Conservation (phyloP, 2,113 vertebrate genomes). For the Loxodonta africana region DNA sequence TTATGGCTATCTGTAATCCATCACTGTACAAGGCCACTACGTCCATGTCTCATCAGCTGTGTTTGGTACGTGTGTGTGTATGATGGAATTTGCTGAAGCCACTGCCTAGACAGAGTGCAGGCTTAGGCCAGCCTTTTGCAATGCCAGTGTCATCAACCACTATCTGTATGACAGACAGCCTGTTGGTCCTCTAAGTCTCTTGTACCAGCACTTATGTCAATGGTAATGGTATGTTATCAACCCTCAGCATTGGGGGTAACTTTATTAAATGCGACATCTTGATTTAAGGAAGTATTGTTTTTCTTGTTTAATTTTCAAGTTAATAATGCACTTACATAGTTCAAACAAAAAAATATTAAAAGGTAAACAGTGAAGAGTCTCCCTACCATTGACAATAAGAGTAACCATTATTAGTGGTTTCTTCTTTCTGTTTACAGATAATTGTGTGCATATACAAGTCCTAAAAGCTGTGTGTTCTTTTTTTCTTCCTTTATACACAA, state of each 20-base stretch:
- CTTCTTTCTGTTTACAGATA: conserved; percentile 34
- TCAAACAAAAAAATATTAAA: conserved; percentile 36
- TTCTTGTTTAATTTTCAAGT: conserved; percentile 58
- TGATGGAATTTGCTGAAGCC: not conserved
- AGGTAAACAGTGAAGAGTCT: not conserved
- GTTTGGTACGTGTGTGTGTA: not conserved
- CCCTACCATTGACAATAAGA: not conserved
- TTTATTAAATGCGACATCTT: conserved; percentile 33
- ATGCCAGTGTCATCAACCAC: not conserved
- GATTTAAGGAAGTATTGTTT: not conserved
- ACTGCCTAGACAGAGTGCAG: not conserved
- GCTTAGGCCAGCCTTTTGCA: not conserved
- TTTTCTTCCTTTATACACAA: not conserved
- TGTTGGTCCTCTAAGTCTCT: not conserved
- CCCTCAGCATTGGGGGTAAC: not conserved
- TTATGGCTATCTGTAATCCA: not conserved
- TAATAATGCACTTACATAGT: not conserved
- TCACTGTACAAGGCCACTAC: not conserved
- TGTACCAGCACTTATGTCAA: not conserved
- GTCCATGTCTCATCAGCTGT: not conserved
- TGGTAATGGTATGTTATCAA: not conserved
- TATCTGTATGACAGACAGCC: not conserved
- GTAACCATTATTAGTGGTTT: not conserved
- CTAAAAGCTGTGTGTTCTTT: not conserved
- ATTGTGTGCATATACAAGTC: not conserved